Percentiles rank a stretch among this genome's conserved stretches.
These are phyloP conservation scores for Vanacampus margaritifer DNA, from an alignment of 2,113 vertebrate genomes.

Conservation along the genomic window DNA sequence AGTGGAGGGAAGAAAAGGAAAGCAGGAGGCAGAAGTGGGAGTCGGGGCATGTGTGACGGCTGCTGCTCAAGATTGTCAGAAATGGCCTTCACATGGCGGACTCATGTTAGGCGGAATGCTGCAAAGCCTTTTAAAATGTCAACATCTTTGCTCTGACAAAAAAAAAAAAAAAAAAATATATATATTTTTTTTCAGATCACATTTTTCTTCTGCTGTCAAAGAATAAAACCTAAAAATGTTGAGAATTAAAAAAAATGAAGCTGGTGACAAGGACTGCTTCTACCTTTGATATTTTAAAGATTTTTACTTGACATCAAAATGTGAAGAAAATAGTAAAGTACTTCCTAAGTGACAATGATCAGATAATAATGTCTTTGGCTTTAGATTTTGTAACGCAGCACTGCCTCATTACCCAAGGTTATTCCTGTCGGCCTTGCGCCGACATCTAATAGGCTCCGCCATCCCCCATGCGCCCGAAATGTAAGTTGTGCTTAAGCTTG, in stretches of 20 bases:
- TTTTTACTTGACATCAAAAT: not conserved
- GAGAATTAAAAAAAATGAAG: no score
- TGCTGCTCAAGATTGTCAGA: conserved; percentile 36
- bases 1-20: conserved; percentile 51
- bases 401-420: not conserved
- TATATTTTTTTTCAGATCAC: no score
- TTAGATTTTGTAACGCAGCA: conserved; percentile 28
- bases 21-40: conserved; percentile 22
- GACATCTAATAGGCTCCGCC: not conserved
- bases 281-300: not conserved
- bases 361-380: not conserved
- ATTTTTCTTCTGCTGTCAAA: no score
- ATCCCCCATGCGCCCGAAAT: not conserved
- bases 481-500: not conserved
- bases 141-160: not conserved
- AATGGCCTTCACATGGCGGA: conserved; percentile 27
- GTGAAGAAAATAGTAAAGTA: no score
- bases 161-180: not conserved
- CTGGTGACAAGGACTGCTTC: no score
- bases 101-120: conserved; percentile 40
- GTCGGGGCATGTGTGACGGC: conserved; percentile 56
- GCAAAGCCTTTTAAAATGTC: not conserved
- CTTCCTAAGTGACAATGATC: not conserved
- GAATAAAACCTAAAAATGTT: no score
- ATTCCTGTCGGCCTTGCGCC: not conserved